Evolutionary conservation across 2,797 vertebrate genomes (phyloP).

Genomic region (Lacerta viridis): DNA sequence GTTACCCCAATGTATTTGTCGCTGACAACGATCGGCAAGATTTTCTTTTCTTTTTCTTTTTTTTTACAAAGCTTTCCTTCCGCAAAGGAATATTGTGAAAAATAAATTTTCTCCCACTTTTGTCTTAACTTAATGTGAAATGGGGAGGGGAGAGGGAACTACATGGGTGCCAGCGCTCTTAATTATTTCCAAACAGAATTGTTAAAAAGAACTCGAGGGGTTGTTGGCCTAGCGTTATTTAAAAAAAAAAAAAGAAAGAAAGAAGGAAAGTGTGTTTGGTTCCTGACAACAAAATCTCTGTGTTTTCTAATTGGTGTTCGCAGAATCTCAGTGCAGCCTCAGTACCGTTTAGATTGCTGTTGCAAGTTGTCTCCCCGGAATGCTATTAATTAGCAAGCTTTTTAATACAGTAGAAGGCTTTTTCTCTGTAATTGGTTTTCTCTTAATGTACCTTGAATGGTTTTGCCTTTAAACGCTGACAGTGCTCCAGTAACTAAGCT

Average conservation of each 20-base stretch:
- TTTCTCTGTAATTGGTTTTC: slow-evolving; percentile 76
- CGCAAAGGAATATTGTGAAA: slow-evolving; percentile 7
- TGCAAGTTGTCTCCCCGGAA: slow-evolving; percentile 65
- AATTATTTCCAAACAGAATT: slow-evolving; percentile 67
- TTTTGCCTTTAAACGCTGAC: slow-evolving; percentile 77
- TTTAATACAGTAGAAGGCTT: slow-evolving; percentile 73
- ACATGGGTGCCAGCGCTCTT: slow-evolving; percentile 26
- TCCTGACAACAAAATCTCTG: slow-evolving; percentile 39
- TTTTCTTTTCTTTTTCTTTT: background rate
- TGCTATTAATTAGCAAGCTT: slow-evolving; percentile 77
- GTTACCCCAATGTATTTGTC: background rate
- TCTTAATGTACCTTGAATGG: slow-evolving; percentile 74
- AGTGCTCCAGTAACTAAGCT: slow-evolving; percentile 71
- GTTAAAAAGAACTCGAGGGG: slow-evolving; percentile 54
- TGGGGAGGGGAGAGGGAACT: slow-evolving; percentile 11
- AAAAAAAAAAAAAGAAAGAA: slow-evolving; percentile 47
- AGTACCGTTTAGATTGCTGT: slow-evolving; percentile 64
- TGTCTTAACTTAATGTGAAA: slow-evolving; percentile 34
- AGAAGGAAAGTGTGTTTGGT: background rate
- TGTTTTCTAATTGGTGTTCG: slow-evolving; percentile 59
- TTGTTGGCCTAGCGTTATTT: slow-evolving; percentile 57
- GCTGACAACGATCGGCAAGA: slow-evolving; percentile 41
- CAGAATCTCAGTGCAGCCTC: slow-evolving; percentile 57
- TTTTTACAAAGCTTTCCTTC: slow-evolving; percentile 2
- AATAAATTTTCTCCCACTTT: background rate